Conservation (phyloP, 2,888 invertebrate species). For the Mythimna vitellina region DNA sequence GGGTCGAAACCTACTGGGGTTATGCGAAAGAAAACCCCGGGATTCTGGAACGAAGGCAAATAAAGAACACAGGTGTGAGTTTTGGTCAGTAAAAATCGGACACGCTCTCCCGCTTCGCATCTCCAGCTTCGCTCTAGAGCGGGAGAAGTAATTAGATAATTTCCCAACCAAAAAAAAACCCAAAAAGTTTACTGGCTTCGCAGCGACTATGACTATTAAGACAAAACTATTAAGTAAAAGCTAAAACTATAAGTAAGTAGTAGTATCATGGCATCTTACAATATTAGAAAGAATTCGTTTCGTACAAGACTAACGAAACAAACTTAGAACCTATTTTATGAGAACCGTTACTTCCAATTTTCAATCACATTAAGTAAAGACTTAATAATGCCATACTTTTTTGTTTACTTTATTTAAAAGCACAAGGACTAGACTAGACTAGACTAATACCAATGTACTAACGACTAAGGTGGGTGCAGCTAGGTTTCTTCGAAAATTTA, state of each 20-base stretch:
- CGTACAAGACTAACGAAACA: neutral
- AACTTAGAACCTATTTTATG: neutral
- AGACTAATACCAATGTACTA: conserved; percentile 25
- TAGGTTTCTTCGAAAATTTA: conserved; percentile 17
- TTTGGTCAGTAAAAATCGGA: no score
- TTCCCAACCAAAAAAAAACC: no score
- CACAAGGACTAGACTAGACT: neutral
- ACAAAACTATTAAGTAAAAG: neutral
- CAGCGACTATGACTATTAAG: neutral
- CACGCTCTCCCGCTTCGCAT: no score
- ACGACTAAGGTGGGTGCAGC: conserved; percentile 32
- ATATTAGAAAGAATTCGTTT: neutral
- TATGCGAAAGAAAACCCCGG: no score
- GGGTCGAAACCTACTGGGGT: no score
- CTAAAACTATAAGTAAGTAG: no score
- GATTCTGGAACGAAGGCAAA: no score
- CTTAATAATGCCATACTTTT: neutral
- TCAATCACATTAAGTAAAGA: neutral
- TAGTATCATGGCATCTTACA: neutral
- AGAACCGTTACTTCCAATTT: neutral
- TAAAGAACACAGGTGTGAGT: no score
- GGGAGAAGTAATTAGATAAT: no score
- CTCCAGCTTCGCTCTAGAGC: no score
- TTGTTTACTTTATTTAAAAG: conserved; percentile 8
- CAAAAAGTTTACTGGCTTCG: neutral